These are phyloP conservation scores for Meiosimyza platycephala DNA, from an alignment of 2,888 invertebrate species.

Conservation along the genomic window DNA sequence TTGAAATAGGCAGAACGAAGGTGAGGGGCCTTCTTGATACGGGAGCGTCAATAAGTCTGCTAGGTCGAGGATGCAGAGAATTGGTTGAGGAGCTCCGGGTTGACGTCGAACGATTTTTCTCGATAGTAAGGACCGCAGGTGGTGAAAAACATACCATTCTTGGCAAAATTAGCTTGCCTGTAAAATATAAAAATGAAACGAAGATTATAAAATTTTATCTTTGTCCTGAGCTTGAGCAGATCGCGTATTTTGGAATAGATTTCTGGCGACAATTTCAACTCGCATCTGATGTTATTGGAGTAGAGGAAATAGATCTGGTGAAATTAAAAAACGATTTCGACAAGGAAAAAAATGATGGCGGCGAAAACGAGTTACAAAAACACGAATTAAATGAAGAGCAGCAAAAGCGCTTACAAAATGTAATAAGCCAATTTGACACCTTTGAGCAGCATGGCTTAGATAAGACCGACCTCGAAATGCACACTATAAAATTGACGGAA, in stretches of 20 bases:
- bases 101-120: constrained; percentile 1
- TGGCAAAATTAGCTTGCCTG: constrained; percentile 10
- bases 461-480: constrained; percentile 35
- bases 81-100: constrained; percentile 5
- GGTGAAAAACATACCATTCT: constrained; percentile 12
- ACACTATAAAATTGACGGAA: constrained; percentile 37
- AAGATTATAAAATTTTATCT: background rate
- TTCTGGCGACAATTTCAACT: constrained; percentile 19
- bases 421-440: too few species aligned
- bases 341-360: too few species aligned
- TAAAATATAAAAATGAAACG: background rate
- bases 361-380: background rate
- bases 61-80: constrained; percentile 29
- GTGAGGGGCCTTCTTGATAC: constrained; percentile 32
- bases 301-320: background rate
- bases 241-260: constrained; percentile 22
- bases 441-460: constrained; percentile 32
- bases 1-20: background rate
- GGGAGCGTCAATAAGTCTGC: constrained; percentile 23
- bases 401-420: too few species aligned
- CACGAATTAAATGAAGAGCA: too few species aligned
- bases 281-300: background rate
- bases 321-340: too few species aligned
- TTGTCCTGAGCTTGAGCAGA: constrained; percentile 25
- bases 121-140: constrained; percentile 12